Base-by-base conservation (phyloP, 2,797 vertebrate genomes). In the Betta splendens region DNA sequence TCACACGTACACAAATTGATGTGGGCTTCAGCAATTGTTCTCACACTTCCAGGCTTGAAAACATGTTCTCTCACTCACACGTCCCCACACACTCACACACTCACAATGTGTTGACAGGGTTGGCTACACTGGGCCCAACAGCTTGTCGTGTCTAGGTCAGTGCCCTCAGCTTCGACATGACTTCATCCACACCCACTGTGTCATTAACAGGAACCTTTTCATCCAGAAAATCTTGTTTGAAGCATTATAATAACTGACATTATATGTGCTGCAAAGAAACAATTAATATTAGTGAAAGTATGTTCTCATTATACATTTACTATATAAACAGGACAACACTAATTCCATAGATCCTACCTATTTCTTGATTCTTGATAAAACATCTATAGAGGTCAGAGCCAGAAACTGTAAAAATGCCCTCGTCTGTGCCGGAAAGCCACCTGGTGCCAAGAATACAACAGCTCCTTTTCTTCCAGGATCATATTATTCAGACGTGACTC, bases 151-250 rank as follows among this genome's bases (percentile, higher is more conserved):
- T 75, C 54, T 69, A 69, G 45, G 51, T 67, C 61, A 28, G 37
- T 43, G 54, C 51, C 54, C 60, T 80, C 38, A 33, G 77, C 55
- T 64, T 69, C 62, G 59, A 68, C 67, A 53, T 76, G 81, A 83
- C 68, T 81, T 71, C 59, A 78, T 50, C 38, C 59, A 46, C 69
- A 67, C 81, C 73, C 31, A 8, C 84, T 84, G 75, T 48, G 75
- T 47, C 69, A 56, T 54, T 26, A 59, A 59, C 60, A 72, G 52
- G 15, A 64, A 36, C 17, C 33, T 12, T n/a, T 29, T 42, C 9
- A 25, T 9, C 32, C 15, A 47, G 22, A 43, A 33, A 36, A 61
- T 9, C 25, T n/a, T n/a, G n/a, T n/a, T n/a, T n/a, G n/a, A n/a
- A n/a, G n/a, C n/a, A n/a, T n/a, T n/a, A n/a, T n/a, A n/a, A n/a